Evolutionary conservation across 92 coral and sea anemone genomes (phyloP).

Genomic region (Phenganax marumi): DNA sequence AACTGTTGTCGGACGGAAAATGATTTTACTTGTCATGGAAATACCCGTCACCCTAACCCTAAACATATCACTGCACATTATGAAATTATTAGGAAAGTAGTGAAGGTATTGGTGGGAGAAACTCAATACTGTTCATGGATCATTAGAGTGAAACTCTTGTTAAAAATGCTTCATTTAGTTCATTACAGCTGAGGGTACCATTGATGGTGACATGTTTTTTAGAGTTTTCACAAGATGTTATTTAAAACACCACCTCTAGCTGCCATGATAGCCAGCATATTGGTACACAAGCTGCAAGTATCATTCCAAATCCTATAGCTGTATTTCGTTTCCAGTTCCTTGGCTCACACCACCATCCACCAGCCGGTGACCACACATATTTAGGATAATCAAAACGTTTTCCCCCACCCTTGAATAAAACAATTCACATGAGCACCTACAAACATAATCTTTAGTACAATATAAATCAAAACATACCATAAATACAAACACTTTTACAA

Average conservation of each 20-base stretch:
- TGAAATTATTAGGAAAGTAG: too few relatives aligned
- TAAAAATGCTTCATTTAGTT: too few relatives aligned
- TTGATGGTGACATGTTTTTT: neutral
- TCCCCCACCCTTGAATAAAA: slow-evolving; percentile 69
- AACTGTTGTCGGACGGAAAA: too few relatives aligned
- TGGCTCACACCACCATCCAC: slow-evolving; percentile 99
- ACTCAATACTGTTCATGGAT: too few relatives aligned
- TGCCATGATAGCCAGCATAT: slow-evolving; percentile 76
- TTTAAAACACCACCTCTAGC: slow-evolving; percentile 68
- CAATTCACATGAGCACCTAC: neutral
- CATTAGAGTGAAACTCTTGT: too few relatives aligned
- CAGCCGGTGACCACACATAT: slow-evolving; percentile 97
- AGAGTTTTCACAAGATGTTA: neutral
- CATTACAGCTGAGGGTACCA: too few relatives aligned
- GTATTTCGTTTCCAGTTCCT: slow-evolving; percentile 98
- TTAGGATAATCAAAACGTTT: slow-evolving; percentile 97
- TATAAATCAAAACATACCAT: slow-evolving; percentile 1
- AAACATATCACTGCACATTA: too few relatives aligned
- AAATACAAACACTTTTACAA: neutral
- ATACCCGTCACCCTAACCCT: too few relatives aligned
- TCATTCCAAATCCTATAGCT: slow-evolving; percentile 70
- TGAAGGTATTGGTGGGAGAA: too few relatives aligned
- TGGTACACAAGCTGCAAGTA: slow-evolving; percentile 74
- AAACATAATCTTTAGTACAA: neutral
- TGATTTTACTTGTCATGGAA: too few relatives aligned